These are phyloP conservation scores for Parascotia fuliginaria DNA, from an alignment of 2,888 invertebrate genomes.

Conservation along the genomic window DNA sequence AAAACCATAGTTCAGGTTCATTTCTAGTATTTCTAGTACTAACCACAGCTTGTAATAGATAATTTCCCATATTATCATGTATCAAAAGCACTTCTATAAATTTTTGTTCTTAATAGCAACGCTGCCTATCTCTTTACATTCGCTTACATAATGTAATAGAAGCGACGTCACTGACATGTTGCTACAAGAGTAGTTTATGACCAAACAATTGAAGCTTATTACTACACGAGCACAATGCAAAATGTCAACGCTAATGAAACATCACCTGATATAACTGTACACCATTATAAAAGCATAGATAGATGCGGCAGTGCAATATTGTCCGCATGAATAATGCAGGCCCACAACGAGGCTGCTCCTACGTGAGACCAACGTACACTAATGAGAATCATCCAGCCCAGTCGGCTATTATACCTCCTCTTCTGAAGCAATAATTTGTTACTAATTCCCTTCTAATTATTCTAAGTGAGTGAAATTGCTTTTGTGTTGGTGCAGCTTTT, in stretches of 20 bases:
- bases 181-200: slow-evolving; percentile 22
- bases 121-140: no score
- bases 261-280: slow-evolving; percentile 44
- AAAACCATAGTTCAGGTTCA: no score
- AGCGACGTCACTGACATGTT: slow-evolving; percentile 7
- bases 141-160: background rate
- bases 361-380: slow-evolving; percentile 69
- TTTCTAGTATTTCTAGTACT: no score
- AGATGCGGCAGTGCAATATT: slow-evolving; percentile 76
- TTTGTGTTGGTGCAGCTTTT: slow-evolving; percentile 42
- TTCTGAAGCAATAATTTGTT: slow-evolving; percentile 79
- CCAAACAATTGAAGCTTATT: slow-evolving; percentile 46
- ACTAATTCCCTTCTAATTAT: slow-evolving; percentile 80
- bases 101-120: no score
- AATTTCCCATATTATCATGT: no score
- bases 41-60: no score
- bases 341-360: slow-evolving; percentile 64
- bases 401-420: slow-evolving; percentile 70
- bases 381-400: slow-evolving; percentile 78
- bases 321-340: slow-evolving; percentile 84
- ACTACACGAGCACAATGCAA: slow-evolving; percentile 47
- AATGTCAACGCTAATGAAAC: slow-evolving; percentile 57
- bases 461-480: slow-evolving; percentile 55
- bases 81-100: no score
- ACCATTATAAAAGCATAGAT: slow-evolving; percentile 58